Conservation (phyloP, 2,888 invertebrate genomes). For the Cryptocephalus moraei region DNA sequence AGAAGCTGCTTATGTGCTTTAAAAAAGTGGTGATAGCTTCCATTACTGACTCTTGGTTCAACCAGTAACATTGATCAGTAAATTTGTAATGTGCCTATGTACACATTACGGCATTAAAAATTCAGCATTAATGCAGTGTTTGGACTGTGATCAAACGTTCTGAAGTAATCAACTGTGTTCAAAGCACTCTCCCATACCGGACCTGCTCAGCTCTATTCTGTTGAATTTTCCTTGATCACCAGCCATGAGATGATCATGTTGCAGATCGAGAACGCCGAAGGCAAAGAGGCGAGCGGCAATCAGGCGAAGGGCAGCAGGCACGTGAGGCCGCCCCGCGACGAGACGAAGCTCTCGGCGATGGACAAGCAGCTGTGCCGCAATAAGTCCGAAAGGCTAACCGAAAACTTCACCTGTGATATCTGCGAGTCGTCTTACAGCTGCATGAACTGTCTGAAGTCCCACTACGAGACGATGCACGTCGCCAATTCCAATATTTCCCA, state of each 20-base stretch:
- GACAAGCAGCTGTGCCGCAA: slow-evolving; percentile 5
- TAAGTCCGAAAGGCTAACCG: slow-evolving; percentile 1
- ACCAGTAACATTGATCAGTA: no score
- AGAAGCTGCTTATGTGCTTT: no score
- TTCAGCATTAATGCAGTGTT: no score
- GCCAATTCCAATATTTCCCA: slow-evolving; percentile 12
- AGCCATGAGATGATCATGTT: slow-evolving; percentile 11
- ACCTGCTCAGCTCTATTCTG: neutral
- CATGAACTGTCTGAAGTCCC: slow-evolving; percentile 20
- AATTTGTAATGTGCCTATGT: no score
- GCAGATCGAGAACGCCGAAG: slow-evolving; percentile 12
- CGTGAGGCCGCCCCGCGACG: slow-evolving; percentile 3
- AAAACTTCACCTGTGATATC: slow-evolving; percentile 10
- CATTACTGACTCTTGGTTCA: no score
- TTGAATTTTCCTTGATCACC: no score
- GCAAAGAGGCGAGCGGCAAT: neutral
- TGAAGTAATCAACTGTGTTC: neutral
- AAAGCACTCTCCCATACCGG: neutral
- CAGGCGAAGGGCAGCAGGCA: neutral
- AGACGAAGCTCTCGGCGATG: slow-evolving; percentile 1
- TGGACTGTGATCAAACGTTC: neutral
- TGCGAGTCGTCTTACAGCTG: slow-evolving; percentile 13
- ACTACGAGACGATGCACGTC: slow-evolving; percentile 20
- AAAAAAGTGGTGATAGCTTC: no score
- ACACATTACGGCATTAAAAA: no score